These are phyloP conservation scores for Lates calcarifer DNA, from an alignment of 2,113 vertebrate species.

Conservation along the genomic window DNA sequence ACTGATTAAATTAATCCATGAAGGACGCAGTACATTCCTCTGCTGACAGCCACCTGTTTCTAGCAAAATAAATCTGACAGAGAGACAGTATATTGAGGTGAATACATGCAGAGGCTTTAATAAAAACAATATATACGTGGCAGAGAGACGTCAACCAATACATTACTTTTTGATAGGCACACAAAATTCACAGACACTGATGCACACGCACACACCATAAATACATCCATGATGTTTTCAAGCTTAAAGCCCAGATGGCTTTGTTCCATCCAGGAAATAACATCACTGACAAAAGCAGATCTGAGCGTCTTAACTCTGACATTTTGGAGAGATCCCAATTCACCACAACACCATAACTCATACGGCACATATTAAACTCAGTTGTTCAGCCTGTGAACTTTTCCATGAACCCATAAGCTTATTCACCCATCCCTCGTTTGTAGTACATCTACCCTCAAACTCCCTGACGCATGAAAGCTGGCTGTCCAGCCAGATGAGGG, in stretches of 20 bases:
- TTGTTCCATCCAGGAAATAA: slow-evolving; percentile 56
- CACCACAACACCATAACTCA: slow-evolving; percentile 69
- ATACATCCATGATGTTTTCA: slow-evolving; percentile 38
- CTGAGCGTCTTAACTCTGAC: slow-evolving; percentile 31
- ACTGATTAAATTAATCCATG: neutral
- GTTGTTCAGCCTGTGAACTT: slow-evolving; percentile 67
- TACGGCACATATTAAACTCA: slow-evolving; percentile 42
- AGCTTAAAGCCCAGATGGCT: slow-evolving; percentile 41
- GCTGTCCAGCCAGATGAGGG: slow-evolving; percentile 39
- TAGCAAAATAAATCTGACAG: neutral
- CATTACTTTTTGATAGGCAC: neutral
- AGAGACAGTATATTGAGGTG: neutral
- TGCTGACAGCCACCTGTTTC: neutral
- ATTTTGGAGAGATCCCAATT: slow-evolving; percentile 49
- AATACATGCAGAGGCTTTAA: neutral
- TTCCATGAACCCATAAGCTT: slow-evolving; percentile 62
- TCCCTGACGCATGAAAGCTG: slow-evolving; percentile 53
- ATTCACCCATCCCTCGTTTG: slow-evolving; percentile 54
- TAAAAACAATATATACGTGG: slow-evolving; percentile 23
- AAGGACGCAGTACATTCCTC: neutral
- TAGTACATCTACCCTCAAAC: slow-evolving; percentile 40
- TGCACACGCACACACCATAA: slow-evolving; percentile 33
- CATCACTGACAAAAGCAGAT: slow-evolving; percentile 35
- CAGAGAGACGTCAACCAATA: neutral
- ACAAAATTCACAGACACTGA: slow-evolving; percentile 5